These are phyloP conservation scores for Scolopax bukidnonensis DNA, from an alignment of 2,797 vertebrate genomes.

Conservation along the genomic window DNA sequence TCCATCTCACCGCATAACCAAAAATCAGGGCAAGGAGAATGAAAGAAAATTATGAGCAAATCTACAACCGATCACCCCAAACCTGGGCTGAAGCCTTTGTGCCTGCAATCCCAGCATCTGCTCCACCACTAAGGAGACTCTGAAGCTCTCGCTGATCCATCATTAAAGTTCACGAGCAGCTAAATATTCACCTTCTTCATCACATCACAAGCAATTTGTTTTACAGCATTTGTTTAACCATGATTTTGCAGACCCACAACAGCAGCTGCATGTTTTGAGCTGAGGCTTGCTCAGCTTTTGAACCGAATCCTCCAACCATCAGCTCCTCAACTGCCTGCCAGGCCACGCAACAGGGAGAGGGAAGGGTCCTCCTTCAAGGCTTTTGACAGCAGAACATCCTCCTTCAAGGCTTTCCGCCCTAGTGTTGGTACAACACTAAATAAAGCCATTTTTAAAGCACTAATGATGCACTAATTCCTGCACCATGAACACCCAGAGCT, in stretches of 20 bases:
- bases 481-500: not conserved
- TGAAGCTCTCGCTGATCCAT: not conserved
- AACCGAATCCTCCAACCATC: not conserved
- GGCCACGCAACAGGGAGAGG: not conserved
- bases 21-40: not conserved
- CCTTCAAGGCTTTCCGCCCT: not conserved
- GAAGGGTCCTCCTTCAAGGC: not conserved
- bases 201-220: not conserved
- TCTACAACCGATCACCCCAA: not conserved
- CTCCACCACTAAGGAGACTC: not conserved
- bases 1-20: not conserved
- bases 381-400: not conserved
- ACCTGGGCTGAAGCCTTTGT: not conserved
- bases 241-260: not conserved
- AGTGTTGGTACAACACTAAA: not conserved
- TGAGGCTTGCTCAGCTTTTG: not conserved
- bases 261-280: not conserved
- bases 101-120: not conserved
- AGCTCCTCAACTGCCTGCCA: fast-evolving
- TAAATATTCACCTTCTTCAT: not conserved
- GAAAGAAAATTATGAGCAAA: not conserved
- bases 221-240: not conserved
- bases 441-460: not conserved
- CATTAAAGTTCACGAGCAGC: not conserved
- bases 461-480: not conserved